These are phyloP conservation scores for Uropsilus gracilis DNA, from an alignment of 2,113 vertebrate genomes.

Conservation along the genomic window DNA sequence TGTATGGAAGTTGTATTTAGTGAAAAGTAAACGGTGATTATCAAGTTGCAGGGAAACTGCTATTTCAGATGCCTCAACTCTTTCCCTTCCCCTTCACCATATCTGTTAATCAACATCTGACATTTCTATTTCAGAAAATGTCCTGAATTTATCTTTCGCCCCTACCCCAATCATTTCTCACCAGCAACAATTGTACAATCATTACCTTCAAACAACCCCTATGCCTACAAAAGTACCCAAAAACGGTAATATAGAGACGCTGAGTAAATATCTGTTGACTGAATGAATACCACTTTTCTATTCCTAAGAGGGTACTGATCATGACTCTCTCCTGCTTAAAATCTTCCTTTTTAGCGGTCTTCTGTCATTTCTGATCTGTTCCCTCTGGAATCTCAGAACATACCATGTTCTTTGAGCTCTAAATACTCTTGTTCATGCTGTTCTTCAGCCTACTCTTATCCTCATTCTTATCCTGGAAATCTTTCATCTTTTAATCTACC, in stretches of 20 bases:
- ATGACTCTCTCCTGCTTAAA: conserved; percentile 17
- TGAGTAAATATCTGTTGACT: not conserved
- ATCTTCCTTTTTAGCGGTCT: not conserved
- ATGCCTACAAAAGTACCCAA: not conserved
- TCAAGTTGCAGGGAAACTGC: conserved; percentile 43
- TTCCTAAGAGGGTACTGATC: not conserved
- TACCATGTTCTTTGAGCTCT: not conserved
- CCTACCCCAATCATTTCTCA: not conserved
- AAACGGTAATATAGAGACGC: not conserved
- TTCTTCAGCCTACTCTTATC: not conserved
- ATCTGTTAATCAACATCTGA: conserved; percentile 24
- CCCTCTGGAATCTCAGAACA: not conserved
- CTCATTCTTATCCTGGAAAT: conserved; percentile 29
- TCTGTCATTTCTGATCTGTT: not conserved
- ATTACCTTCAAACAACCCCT: not conserved
- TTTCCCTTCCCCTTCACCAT: not conserved
- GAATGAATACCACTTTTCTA: not conserved
- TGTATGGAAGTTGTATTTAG: conserved; percentile 17
- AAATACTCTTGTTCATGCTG: not conserved
- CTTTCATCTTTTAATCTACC: not conserved
- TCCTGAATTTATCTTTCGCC: conserved; percentile 19
- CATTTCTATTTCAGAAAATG: not conserved
- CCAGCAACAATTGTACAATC: not conserved
- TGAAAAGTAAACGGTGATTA: conserved; percentile 56
- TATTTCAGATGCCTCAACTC: not conserved